Evolutionary conservation across 1,140 invertebrate species (phyloP), one percentile per base, ranked within the genome.

Genomic region (Anoplolepis gracilipes): DNA sequence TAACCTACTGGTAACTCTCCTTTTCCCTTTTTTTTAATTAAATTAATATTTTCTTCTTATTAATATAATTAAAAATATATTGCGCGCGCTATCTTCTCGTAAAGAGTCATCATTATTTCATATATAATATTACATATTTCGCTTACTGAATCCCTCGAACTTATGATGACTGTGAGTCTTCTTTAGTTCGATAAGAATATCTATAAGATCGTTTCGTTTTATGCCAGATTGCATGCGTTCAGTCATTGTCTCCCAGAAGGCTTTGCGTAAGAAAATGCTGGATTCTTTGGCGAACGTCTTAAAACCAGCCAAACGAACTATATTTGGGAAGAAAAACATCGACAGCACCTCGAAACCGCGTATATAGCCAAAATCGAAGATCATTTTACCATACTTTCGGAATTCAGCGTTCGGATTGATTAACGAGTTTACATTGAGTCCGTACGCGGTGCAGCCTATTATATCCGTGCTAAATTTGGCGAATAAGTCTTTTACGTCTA

Each of bases 391-490:
- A 0, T 46, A 64, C 69, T 89, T 81, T 3, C 94, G 85, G 25
- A 95, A 94, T 25, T 91, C 86, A 0, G 90, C 86, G 1, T 95
- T 73, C 0, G 94, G 94, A 70, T 97, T 93, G 2, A 94, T 92
- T 5, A 97, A 87, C 1, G 96, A 95, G 85, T 97, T 95, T 1
- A 95, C 94, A 0, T 96, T 91, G 7, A 97, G 87, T 5, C 96
- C 96, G 85, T 96, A 97, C 11, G 95, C 96, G 53, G 95, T 96
- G 5, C 93, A 94, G 2, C 95, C 96, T 28, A 97, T 96, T 1
- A 96, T 93, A 87, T 97, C 97, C 49, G 96, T 96, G 0, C 95
- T 95, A 81, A 95, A 97, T n/a, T 93, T 94, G 0, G 92, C 94
- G 33, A 95, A 92, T 0, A 95, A 42, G n/a, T 96, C 94, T 69